Evolutionary conservation across 2,797 vertebrate species (phyloP).

Genomic region (Sebastes minor): DNA sequence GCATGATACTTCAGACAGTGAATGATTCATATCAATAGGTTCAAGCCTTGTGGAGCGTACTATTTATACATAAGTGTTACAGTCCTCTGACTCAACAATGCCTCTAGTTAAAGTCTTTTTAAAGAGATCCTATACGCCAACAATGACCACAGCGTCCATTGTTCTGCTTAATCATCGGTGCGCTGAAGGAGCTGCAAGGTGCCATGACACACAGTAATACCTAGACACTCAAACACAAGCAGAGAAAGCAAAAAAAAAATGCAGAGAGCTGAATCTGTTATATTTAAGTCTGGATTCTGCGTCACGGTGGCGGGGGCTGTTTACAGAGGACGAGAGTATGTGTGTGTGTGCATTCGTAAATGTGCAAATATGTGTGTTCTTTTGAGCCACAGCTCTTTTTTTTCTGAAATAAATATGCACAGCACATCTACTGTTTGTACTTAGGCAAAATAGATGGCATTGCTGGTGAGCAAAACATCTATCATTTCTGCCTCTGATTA

Average conservation of each 20-base stretch:
- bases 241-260: conserved; percentile 2
- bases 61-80: conserved; percentile 60
- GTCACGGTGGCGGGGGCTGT: conserved; percentile 66
- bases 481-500: conserved; percentile 86
- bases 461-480: conserved; percentile 83
- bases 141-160: conserved; percentile 61
- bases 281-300: conserved; percentile 68
- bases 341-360: conserved; percentile 24
- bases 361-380: conserved; percentile 54
- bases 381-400: conserved; percentile 44
- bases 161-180: conserved; percentile 59
- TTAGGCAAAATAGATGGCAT: conserved; percentile 82
- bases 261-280: conserved; percentile 53
- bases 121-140: conserved; percentile 45
- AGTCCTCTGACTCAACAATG: conserved; percentile 62
- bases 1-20: conserved; percentile 38
- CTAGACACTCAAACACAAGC: conserved; percentile 42
- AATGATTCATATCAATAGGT: conserved; percentile 56
- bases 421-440: conserved; percentile 77
- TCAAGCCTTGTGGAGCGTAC: conserved; percentile 5
- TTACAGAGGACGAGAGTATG: conserved; percentile 43
- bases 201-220: conserved; percentile 51
- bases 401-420: conserved; percentile 75
- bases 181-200: conserved; percentile 61
- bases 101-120: conserved; percentile 53